Evolutionary conservation across 2,113 vertebrate genomes (phyloP).

Genomic region (Myodes glareolus): DNA sequence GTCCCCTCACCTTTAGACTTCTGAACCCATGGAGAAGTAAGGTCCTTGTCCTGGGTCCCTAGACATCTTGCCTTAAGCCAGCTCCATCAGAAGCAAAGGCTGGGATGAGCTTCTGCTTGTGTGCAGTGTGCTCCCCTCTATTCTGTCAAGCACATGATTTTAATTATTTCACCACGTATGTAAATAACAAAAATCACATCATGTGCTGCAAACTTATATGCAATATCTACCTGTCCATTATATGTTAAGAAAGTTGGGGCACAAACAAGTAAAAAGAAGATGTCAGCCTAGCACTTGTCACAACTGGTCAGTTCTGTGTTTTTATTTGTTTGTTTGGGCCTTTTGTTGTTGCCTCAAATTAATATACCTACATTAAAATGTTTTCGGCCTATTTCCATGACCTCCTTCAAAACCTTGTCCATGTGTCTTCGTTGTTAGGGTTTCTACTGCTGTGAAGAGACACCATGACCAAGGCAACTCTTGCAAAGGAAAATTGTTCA

Average conservation of each 20-base stretch:
- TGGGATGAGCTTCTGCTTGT: background rate
- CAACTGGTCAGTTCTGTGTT: background rate
- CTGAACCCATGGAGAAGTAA: background rate
- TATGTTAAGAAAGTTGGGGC: background rate
- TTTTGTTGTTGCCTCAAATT: background rate
- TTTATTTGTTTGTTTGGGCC: background rate
- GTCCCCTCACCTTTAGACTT: background rate
- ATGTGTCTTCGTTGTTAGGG: too few relatives aligned
- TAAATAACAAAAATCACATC: background rate
- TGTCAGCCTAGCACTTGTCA: too few relatives aligned
- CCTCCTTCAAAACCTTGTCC: background rate
- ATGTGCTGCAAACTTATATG: background rate
- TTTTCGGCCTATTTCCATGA: background rate
- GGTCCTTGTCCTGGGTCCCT: background rate
- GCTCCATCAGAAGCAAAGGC: background rate
- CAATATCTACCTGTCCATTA: background rate
- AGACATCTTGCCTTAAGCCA: background rate
- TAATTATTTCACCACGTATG: background rate
- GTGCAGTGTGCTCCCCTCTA: too few relatives aligned
- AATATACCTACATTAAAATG: background rate
- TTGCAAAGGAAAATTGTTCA: too few relatives aligned
- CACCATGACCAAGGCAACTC: too few relatives aligned
- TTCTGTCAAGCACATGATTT: background rate
- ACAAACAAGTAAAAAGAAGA: background rate
- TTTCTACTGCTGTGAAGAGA: too few relatives aligned